Base-by-base conservation (phyloP, 30 jellyfish, hydroid and myxozoan species). In the Aurelia sp. region DNA sequence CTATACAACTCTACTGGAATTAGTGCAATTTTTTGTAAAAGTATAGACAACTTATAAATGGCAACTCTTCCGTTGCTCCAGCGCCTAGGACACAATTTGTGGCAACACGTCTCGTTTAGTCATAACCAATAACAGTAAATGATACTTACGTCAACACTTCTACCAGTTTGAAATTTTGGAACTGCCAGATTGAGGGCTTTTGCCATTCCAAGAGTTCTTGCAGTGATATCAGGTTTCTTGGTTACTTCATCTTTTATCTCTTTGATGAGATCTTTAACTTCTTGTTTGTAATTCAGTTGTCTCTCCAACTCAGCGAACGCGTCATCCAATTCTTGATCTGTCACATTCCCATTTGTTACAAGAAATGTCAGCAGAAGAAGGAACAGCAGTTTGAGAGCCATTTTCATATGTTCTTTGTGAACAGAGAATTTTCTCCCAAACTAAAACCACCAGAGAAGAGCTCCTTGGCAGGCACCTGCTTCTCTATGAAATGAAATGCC, bases 171-270 rank as follows among this genome's bases (percentile, higher is more conserved):
- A 17, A 66, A 33, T 33, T 66, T 66, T 8, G 78, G 78, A 17
- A 66, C 78, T 8, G 78, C 78, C 53, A 66, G 13, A 31, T 66
- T 66, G 48, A 66, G 78, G 19, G 78, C 78, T 66, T 66, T 66
- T 66, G 78, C 53, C 78, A 66, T 66, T 8, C 78, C 78, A 19
- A 66, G 78, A 19, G 53, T 66, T 66, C 78, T 21, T 18, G 78
- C 52, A 8, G 78, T 21, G 53, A 33, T 66, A 5, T 22, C 52
- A 10, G 78, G 78, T 21, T n/a, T 17, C 52, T 66, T 66, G 16
- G 78, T 21, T 9, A 66, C 78, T 33, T 66, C 71, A 61, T 61
- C 71, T 13, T 61, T 61, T n/a, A 61, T 2, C 31, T 61, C 71
- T 13, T 61, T 61, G 71, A 61, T 61, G 31, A 61, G 71, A 19